phyloP scores from a whole-genome alignment of 2,113 vertebrate species.

The Eira barbara region DNA sequence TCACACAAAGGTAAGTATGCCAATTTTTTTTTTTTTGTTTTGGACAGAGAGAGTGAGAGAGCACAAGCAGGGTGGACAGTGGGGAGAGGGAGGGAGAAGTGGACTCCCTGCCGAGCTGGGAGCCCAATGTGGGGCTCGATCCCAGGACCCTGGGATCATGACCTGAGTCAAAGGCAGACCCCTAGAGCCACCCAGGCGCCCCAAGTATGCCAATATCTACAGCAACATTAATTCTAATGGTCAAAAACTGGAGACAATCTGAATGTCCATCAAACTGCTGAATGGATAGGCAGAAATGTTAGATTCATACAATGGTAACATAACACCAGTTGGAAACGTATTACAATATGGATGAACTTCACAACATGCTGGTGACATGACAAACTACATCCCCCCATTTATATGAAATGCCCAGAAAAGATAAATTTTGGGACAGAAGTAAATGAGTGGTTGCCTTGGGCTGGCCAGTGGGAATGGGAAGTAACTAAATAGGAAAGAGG shows the following conservation, averaged over 20 bases:
- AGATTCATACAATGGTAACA: background rate
- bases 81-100: no score
- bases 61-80: no score
- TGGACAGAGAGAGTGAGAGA: no score
- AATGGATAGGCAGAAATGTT: background rate
- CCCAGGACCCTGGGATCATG: no score
- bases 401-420: background rate
- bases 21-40: background rate
- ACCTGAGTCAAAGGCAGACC: no score
- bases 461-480: background rate
- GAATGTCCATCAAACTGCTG: background rate
- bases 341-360: background rate
- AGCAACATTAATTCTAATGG: background rate
- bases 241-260: background rate
- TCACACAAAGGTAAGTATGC: background rate
- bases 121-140: no score
- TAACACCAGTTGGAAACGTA: background rate
- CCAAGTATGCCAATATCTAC: background rate
- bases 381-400: background rate
- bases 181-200: no score
- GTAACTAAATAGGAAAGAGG: background rate
- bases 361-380: background rate
- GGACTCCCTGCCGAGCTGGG: no score
- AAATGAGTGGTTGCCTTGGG: background rate
- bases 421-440: background rate